A percentile compares a stretch with the other conserved stretches of the same genome.
Evolutionary conservation across 2,797 vertebrate genomes (phyloP).

Genomic region (Typhlichthys eigenmanni): DNA sequence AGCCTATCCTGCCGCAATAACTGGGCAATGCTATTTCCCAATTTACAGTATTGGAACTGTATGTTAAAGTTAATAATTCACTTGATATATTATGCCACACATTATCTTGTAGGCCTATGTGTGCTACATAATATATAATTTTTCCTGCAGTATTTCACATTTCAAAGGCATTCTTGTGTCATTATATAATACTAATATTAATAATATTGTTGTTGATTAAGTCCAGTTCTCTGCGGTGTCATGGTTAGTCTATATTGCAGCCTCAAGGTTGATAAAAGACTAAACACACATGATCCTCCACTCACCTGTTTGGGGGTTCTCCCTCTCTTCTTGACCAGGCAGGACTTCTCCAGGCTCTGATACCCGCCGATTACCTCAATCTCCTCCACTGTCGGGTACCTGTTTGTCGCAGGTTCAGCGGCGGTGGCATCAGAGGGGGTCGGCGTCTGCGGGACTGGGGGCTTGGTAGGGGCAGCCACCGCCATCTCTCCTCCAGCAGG

Average conservation of each 20-base stretch:
- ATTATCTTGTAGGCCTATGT: background rate
- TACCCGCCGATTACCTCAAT: conserved; percentile 93
- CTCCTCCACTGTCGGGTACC: conserved; percentile 88
- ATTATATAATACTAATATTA: no score
- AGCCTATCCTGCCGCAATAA: no score
- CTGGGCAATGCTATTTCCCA: no score
- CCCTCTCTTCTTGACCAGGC: conserved; percentile 81
- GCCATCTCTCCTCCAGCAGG: conserved; percentile 3
- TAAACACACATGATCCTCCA: conserved; percentile 1
- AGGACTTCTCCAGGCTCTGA: conserved; percentile 84
- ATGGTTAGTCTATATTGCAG: background rate
- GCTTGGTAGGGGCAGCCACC: conserved; percentile 22
- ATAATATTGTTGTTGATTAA: no score
- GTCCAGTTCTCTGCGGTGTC: no score
- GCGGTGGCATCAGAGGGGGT: conserved; percentile 13
- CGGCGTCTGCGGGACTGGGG: conserved; percentile 39
- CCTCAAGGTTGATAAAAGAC: background rate
- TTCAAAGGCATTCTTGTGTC: no score
- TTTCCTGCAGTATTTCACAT: no score
- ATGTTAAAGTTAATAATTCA: no score
- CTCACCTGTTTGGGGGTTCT: conserved; percentile 82
- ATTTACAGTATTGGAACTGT: no score
- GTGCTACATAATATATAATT: background rate
- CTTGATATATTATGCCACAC: background rate
- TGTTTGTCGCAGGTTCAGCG: conserved; percentile 74